Base-by-base conservation (phyloP, 2,888 invertebrate genomes). In the Crocallis elinguaria region DNA sequence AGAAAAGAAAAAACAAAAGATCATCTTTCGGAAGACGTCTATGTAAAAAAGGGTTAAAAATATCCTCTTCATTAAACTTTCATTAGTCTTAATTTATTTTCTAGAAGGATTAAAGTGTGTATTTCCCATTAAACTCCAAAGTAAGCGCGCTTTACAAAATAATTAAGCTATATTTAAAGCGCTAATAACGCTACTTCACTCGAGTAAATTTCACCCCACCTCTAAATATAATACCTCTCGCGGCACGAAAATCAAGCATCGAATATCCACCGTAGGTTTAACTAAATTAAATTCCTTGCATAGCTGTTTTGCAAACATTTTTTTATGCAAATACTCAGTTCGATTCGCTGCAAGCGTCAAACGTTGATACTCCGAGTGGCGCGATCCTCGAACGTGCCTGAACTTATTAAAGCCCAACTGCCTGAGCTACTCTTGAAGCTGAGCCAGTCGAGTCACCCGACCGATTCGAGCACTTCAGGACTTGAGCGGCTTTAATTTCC, bases 361-460 rank as follows among this genome's bases (percentile, higher is more conserved):
- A 61, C 65, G 65, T 36, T 59, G 61, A 61, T 55, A 57, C 59
- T 54, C 36, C 37, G 60, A 62, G 63, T 62, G 51, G 63, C 62
- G 41, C 62, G 62, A 62, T 63, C 41, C 62, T 49, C 57, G 69
- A 62, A 69, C 75, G 73, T 73, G 74, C 64, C 66, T 64, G 69
- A 67, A 72, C 67, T 75, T 74, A 70, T 68, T 69, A 71, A 68
- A 50, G 64, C 60, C 64, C 51, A 37, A 14, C 13, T 37, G 27
- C 9, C 35, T 49, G 53, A 66, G 57, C 49, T 53, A 49, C 56
- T 56, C 60, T 61, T 49, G 55, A 56, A 57, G 56, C 57, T 55
- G 49, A 62, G 54, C 44, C 49, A 55, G 54, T 38, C 57, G 49
- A 57, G 51, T 51, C 42, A 62, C 16, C 45, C 46, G 57, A 61